Evolutionary conservation across 2,797 vertebrate species (phyloP).

Genomic region (Peromyscus attwateri): DNA sequence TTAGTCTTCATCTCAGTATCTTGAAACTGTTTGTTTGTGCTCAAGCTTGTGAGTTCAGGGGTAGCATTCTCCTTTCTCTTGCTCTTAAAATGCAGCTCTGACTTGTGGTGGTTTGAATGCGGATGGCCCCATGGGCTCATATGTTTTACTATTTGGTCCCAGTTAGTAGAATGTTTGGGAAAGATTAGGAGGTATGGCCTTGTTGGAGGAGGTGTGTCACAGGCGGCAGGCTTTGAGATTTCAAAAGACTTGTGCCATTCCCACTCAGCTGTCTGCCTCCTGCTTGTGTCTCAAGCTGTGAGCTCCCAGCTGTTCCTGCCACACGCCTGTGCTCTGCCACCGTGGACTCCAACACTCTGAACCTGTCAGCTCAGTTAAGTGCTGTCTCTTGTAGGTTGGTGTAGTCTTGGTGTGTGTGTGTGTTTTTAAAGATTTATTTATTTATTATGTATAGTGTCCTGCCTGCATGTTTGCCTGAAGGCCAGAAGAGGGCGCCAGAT

Average conservation of each 20-base stretch:
- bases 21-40: constrained; percentile 7
- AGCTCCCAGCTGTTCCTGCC: background rate
- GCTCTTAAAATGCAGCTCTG: background rate
- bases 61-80: background rate
- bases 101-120: no score
- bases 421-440: no score
- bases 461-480: no score
- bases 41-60: background rate
- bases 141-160: background rate
- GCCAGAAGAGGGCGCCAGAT: no score
- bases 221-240: background rate
- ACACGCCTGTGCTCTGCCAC: no score
- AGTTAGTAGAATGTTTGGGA: background rate
- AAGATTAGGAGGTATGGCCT: background rate
- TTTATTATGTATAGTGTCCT: no score
- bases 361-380: background rate
- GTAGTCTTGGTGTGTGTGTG: background rate
- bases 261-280: background rate
- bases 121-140: background rate
- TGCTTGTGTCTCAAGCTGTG: background rate
- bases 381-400: background rate
- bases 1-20: background rate
- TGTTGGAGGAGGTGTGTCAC: background rate
- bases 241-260: background rate
- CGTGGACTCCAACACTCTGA: background rate